Percentiles rank a stretch among this genome's conserved stretches.
Conservation (phyloP, 2,113 vertebrate genomes). For the Diadophis punctatus region DNA sequence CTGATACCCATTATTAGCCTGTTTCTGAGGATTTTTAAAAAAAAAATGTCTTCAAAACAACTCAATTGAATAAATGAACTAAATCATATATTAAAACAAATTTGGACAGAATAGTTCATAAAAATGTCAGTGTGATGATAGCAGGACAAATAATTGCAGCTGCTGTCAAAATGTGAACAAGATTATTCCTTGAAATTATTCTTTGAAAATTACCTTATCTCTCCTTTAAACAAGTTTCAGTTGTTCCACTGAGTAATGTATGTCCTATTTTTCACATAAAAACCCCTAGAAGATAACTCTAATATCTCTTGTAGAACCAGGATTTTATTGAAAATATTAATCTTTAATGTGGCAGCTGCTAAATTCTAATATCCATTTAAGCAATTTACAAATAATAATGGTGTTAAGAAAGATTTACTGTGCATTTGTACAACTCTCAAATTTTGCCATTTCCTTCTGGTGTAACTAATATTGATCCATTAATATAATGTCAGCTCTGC, state of each 20-base stretch:
- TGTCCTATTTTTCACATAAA: conserved; percentile 33
- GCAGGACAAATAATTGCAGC: conserved; percentile 28
- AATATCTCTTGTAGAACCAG: conserved; percentile 1
- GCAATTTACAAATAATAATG: conserved; percentile 23
- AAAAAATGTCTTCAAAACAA: neutral
- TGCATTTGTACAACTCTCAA: conserved; percentile 24
- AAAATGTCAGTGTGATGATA: conserved; percentile 31
- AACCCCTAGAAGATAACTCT: neutral
- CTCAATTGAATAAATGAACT: conserved; percentile 15
- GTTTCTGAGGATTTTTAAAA: neutral
- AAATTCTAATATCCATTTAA: conserved; percentile 32
- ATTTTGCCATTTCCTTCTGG: conserved; percentile 9
- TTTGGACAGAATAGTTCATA: conserved; percentile 31
- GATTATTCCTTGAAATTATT: conserved; percentile 32
- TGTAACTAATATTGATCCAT: conserved; percentile 19
- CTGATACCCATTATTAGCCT: neutral
- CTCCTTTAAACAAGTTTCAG: conserved; percentile 36
- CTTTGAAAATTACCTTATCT: conserved; percentile 23
- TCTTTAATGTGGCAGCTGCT: conserved; percentile 25
- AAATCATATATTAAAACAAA: conserved; percentile 28
- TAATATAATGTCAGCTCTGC: conserved; percentile 4
- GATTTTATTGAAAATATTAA: conserved; percentile 40
- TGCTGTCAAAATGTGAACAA: conserved; percentile 14
- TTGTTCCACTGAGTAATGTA: conserved; percentile 36
- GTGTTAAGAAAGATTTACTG: conserved; percentile 30